Percentiles rank a stretch among this genome's conserved stretches.
Conservation (phyloP, 2,113 vertebrate genomes). For the Amblyopsis rosae region DNA sequence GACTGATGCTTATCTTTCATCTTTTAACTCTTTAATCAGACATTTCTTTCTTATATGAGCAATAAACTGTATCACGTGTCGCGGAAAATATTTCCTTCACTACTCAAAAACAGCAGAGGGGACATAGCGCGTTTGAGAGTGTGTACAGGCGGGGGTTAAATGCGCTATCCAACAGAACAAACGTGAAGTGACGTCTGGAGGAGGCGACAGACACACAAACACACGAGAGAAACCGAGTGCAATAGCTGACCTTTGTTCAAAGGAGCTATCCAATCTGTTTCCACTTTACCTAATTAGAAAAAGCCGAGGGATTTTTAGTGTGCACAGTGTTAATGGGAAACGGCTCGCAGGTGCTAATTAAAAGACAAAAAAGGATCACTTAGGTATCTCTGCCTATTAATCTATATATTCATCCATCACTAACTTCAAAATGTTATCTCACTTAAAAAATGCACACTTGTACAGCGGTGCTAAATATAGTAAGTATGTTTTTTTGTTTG, state of each 20-base stretch:
- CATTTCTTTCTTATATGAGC: constrained; percentile 6
- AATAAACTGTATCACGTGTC: not conserved
- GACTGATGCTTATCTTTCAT: constrained; percentile 70
- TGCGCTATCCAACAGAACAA: constrained; percentile 55
- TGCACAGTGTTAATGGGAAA: constrained; percentile 79
- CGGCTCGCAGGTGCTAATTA: constrained; percentile 82
- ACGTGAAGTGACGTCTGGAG: constrained; percentile 62
- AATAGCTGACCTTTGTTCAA: constrained; percentile 82
- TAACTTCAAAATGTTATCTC: constrained; percentile 40
- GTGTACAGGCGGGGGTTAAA: constrained; percentile 40
- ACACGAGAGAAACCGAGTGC: constrained; percentile 60
- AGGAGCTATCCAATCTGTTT: constrained; percentile 81
- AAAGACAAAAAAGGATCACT: constrained; percentile 65
- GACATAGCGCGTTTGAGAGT: no score
- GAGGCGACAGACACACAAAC: constrained; percentile 73
- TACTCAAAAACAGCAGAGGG: constrained; percentile 4
- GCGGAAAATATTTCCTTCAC: no score
- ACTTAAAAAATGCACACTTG: not conserved
- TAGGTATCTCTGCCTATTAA: constrained; percentile 62
- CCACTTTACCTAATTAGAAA: constrained; percentile 84
- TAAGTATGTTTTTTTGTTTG: not conserved
- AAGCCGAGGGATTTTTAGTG: constrained; percentile 77
- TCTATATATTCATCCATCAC: constrained; percentile 61
- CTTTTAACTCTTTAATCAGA: constrained; percentile 62
- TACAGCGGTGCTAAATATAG: not conserved